phyloP scores from a whole-genome alignment of 2,797 vertebrate genomes.

The Chelonia mydas region DNA sequence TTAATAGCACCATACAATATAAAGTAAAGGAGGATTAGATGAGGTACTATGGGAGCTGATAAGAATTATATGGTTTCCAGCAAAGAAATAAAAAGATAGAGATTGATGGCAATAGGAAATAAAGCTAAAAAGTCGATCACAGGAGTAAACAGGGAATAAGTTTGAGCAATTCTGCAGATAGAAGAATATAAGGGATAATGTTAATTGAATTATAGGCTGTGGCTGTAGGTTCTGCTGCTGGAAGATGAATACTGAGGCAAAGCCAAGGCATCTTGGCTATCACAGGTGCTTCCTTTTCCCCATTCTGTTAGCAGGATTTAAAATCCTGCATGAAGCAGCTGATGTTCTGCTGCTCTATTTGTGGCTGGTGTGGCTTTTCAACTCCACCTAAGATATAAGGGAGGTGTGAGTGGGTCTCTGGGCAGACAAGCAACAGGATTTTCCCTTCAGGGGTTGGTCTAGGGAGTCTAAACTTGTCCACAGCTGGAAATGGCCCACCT shows the following conservation, averaged over 20 bases:
- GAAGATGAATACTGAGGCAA: slow-evolving; percentile 46
- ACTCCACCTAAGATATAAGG: neutral
- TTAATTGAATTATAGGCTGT: slow-evolving; percentile 76
- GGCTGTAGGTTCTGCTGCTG: slow-evolving; percentile 54
- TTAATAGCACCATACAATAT: slow-evolving; percentile 65
- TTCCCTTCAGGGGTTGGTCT: neutral
- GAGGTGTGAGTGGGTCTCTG: neutral
- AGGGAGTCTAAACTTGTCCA: neutral
- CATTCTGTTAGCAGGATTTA: neutral
- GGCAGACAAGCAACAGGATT: neutral
- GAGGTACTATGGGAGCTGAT: slow-evolving; percentile 63
- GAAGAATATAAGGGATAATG: slow-evolving; percentile 60
- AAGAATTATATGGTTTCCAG: slow-evolving; percentile 68
- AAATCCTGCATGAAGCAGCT: neutral
- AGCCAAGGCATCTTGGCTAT: slow-evolving; percentile 48
- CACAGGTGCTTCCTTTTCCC: neutral
- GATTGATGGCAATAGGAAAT: slow-evolving; percentile 69
- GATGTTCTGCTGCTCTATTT: neutral
- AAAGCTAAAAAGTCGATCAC: slow-evolving; percentile 56
- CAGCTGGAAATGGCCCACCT: too few species aligned
- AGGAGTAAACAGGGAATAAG: slow-evolving; percentile 69
- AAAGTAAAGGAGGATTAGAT: slow-evolving; percentile 39
- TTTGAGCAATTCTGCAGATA: slow-evolving; percentile 64
- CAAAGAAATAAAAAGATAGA: slow-evolving; percentile 72
- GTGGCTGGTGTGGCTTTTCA: rapidly evolving